Conservation (phyloP, 1,140 invertebrate species). For the Aporrectodea caliginosa region DNA sequence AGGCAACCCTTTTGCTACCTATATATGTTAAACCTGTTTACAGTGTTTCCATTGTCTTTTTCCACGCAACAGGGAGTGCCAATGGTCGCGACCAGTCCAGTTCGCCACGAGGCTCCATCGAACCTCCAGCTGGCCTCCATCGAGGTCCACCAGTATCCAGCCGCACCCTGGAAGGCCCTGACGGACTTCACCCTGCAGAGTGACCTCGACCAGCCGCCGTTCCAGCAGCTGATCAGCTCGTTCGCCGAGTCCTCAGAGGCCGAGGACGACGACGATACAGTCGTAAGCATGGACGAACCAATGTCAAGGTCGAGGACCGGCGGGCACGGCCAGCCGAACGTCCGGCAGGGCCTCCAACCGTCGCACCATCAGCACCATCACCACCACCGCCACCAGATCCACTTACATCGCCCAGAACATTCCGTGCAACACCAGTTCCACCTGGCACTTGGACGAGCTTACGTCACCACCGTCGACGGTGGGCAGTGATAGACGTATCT, state of each 20-base stretch:
- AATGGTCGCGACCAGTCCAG: conserved; percentile 91
- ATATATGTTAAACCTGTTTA: no score
- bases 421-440: no score
- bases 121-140: conserved; percentile 56
- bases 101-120: conserved; percentile 73
- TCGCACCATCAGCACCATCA: no score
- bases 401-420: no score
- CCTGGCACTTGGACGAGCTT: no score
- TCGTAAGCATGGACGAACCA: conserved; percentile 19
- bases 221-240: conserved; percentile 85
- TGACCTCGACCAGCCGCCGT: conserved; percentile 77
- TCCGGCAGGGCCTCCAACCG: background rate
- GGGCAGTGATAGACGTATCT: no score
- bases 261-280: conserved; percentile 18
- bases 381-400: no score
- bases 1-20: no score
- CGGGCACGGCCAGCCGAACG: background rate
- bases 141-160: conserved; percentile 92
- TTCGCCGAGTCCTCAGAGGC: conserved; percentile 42
- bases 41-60: background rate
- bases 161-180: conserved; percentile 86
- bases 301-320: background rate
- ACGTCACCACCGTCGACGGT: no score
- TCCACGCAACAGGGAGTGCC: conserved; percentile 72
- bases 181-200: conserved; percentile 73